A percentile compares a stretch with the other conserved stretches of the same genome.
phyloP scores from a whole-genome alignment of 1,140 invertebrate genomes.

The Papilio polytes region DNA sequence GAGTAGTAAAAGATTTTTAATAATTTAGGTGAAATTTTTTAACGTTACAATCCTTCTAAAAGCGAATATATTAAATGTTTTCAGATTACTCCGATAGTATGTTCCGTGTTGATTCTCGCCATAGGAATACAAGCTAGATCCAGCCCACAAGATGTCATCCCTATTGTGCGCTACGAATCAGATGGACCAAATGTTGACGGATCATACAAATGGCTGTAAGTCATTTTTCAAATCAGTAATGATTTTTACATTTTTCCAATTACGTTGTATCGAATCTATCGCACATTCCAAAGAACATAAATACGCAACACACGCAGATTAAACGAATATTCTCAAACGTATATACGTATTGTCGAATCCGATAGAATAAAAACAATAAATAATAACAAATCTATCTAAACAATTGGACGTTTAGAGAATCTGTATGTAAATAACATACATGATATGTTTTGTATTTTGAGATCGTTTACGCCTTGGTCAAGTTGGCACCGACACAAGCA shows the following conservation, averaged over 20 bases:
- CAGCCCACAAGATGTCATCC: slow-evolving; percentile 71
- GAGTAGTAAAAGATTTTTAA: neutral
- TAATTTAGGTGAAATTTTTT: neutral
- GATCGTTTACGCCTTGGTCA: slow-evolving; percentile 10
- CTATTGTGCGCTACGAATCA: slow-evolving; percentile 83
- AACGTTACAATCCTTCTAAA: neutral
- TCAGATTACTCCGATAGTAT: slow-evolving; percentile 62
- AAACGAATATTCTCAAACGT: no score
- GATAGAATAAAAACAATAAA: no score
- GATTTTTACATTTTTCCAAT: neutral
- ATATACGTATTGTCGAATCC: no score
- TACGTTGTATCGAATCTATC: neutral
- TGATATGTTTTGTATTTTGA: slow-evolving; percentile 9
- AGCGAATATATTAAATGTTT: slow-evolving; percentile 39
- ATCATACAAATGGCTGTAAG: slow-evolving; percentile 87
- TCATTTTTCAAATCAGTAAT: slow-evolving; percentile 32
- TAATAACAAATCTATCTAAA: no score
- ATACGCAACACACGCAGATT: no score
- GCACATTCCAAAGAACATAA: no score
- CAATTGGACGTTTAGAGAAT: neutral
- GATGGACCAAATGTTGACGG: slow-evolving; percentile 88
- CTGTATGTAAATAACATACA: neutral
- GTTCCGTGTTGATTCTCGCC: slow-evolving; percentile 45
- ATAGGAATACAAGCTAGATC: slow-evolving; percentile 49
- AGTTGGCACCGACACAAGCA: slow-evolving; percentile 16